Conservation (phyloP, 92 coral and sea anemone genomes). For the Epizoanthus stellaris region DNA sequence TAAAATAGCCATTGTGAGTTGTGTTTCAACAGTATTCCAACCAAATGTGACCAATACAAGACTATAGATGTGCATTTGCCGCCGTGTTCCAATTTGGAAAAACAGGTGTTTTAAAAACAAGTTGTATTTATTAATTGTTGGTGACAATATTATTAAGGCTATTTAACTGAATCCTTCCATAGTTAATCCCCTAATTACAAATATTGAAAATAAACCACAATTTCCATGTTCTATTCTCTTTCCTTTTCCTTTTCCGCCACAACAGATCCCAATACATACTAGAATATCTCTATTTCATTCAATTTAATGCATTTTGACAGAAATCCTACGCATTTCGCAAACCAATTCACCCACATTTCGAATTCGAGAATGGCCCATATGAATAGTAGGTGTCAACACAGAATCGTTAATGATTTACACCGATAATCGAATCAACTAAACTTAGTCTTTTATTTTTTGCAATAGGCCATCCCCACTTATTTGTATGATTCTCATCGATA, state of each 20-base stretch:
- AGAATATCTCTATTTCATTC: not conserved
- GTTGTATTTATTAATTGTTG: slow-evolving; percentile 9
- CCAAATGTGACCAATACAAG: not conserved
- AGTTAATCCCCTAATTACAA: slow-evolving; percentile 18
- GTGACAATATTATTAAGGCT: slow-evolving; percentile 9
- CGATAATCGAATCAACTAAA: too few relatives aligned
- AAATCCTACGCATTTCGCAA: not conserved
- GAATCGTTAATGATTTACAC: not conserved
- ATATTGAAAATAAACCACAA: slow-evolving; percentile 22
- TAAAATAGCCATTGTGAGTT: not conserved
- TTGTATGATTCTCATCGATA: too few relatives aligned
- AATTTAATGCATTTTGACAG: not conserved
- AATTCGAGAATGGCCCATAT: not conserved
- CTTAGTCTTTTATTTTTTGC: too few relatives aligned
- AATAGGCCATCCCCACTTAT: too few relatives aligned
- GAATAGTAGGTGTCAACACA: not conserved
- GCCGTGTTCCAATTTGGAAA: not conserved
- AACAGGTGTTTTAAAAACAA: slow-evolving; percentile 35
- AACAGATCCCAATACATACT: not conserved
- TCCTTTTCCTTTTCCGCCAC: not conserved
- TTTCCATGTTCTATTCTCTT: not conserved
- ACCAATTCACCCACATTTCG: not conserved
- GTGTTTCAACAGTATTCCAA: not conserved
- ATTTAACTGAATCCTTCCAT: slow-evolving; percentile 18
- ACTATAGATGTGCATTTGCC: not conserved